These are phyloP conservation scores for Dermatemys mawii DNA, from an alignment of 2,113 vertebrate genomes.

Conservation along the genomic window DNA sequence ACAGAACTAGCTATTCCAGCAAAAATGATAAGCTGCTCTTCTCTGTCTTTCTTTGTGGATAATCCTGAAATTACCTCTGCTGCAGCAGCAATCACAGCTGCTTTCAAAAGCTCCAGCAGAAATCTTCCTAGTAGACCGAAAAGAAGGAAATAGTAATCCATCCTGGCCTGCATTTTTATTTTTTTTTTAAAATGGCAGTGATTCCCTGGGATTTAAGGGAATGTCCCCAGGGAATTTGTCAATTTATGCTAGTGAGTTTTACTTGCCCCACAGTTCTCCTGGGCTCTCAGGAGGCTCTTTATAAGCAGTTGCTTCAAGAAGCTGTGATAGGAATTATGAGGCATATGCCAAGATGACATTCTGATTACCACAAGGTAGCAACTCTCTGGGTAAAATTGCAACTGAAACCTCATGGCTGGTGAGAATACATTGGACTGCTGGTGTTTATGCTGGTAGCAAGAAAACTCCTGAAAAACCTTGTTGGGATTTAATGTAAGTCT, in stretches of 20 bases:
- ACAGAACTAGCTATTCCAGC: not conserved
- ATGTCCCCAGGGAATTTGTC: not conserved
- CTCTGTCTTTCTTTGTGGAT: not conserved
- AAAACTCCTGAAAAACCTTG: not conserved
- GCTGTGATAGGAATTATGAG: not conserved
- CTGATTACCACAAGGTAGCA: not conserved
- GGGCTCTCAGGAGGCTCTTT: not conserved
- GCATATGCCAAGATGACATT: not conserved
- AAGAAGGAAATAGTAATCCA: not conserved
- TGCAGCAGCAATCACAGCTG: not conserved
- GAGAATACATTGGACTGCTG: not conserved
- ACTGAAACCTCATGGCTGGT: not conserved
- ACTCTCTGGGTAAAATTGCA: not conserved
- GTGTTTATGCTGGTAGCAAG: not conserved
- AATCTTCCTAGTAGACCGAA: not conserved
- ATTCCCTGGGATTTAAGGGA: not conserved
- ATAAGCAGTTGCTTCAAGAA: not conserved
- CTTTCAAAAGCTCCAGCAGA: not conserved
- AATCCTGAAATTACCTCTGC: not conserved
- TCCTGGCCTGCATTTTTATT: not conserved
- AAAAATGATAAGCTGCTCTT: not conserved
- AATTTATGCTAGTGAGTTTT: not conserved
- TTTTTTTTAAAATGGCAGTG: not conserved
- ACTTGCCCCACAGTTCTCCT: not conserved
- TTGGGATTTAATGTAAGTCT: not conserved